phyloP scores from a whole-genome alignment of 2,888 invertebrate species.

The Tortrix viridana region DNA sequence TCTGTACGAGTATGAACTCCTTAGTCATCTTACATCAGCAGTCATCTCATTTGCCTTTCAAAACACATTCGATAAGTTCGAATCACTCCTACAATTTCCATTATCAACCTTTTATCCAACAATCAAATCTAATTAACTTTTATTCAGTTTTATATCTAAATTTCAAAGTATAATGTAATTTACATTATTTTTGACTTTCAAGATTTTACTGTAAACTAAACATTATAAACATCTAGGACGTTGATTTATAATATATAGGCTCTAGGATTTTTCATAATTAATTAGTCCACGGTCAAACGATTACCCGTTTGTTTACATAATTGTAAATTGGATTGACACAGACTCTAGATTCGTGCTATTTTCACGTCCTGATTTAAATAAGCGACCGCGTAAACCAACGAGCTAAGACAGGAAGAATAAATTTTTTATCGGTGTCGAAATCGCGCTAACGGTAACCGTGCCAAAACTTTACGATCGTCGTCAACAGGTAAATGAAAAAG shows the following conservation, averaged over 20 bases:
- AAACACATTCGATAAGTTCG: conserved; percentile 6
- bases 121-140: not conserved
- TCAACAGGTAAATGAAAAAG: not conserved
- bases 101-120: not conserved
- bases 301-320: too few species aligned
- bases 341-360: conserved; percentile 4
- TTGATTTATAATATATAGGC: too few species aligned
- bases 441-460: not conserved
- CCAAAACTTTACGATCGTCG: not conserved
- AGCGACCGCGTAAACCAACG: conserved; percentile 10
- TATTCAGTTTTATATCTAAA: not conserved
- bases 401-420: conserved; percentile 9
- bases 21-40: not conserved
- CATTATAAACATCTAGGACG: too few species aligned
- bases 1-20: too few species aligned
- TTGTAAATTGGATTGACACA: too few species aligned
- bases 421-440: conserved; percentile 20
- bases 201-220: too few species aligned
- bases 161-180: not conserved
- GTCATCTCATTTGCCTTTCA: conserved; percentile 5
- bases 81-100: not conserved
- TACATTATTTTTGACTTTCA: too few species aligned
- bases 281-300: too few species aligned
- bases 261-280: too few species aligned
- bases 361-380: conserved; percentile 1